phyloP scores from a whole-genome alignment of 2,797 vertebrate species.

The Ataeniobius toweri region DNA sequence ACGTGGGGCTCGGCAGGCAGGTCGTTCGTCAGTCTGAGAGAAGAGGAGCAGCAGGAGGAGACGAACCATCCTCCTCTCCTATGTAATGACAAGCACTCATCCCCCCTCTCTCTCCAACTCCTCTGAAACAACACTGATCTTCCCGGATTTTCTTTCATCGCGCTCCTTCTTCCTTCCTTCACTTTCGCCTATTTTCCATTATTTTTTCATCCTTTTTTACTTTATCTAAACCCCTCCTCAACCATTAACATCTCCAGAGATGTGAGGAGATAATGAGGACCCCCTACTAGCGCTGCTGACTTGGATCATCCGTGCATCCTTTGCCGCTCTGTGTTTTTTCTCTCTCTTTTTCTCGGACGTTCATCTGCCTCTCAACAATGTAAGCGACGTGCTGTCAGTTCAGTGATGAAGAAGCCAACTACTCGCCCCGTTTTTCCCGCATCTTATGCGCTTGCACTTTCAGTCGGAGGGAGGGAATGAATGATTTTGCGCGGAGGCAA shows the following conservation, averaged over 20 bases:
- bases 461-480: constrained; percentile 52
- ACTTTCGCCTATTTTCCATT: constrained; percentile 39
- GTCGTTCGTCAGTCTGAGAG: constrained; percentile 77
- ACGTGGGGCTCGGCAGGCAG: constrained; percentile 73
- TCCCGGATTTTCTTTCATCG: constrained; percentile 50
- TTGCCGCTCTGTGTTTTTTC: constrained; percentile 20
- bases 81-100: constrained; percentile 63
- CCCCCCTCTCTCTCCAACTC: constrained; percentile 58
- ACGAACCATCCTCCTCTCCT: constrained; percentile 61
- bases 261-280: constrained; percentile 65
- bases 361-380: constrained; percentile 58
- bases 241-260: constrained; percentile 39
- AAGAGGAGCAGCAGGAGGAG: constrained; percentile 69
- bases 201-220: constrained; percentile 8
- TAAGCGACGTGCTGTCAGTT: constrained; percentile 72
- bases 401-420: constrained; percentile 65
- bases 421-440: constrained; percentile 40
- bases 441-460: constrained; percentile 34
- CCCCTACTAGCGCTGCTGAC: constrained; percentile 59
- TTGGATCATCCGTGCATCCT: constrained; percentile 55
- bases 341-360: constrained; percentile 22
- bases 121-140: constrained; percentile 59
- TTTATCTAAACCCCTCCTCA: constrained; percentile 24
- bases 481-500: constrained; percentile 68
- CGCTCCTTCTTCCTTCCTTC: constrained; percentile 43